Conservation (phyloP, 2,888 invertebrate species). For the Limnephilus lunatus region DNA sequence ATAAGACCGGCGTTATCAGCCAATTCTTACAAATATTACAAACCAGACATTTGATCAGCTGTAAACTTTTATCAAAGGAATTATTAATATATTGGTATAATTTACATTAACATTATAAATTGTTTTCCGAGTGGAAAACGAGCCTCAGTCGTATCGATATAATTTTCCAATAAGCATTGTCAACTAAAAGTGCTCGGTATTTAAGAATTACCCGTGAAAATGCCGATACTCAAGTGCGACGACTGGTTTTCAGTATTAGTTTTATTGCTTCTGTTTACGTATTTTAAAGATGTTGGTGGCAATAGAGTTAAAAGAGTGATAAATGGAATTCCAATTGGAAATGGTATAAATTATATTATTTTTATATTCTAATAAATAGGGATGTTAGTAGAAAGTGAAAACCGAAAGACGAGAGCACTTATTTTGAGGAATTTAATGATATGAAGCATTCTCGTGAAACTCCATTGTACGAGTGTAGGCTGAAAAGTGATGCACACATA, state of each 20-base stretch:
- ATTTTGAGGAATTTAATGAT: background rate
- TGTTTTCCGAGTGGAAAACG: conserved; percentile 14
- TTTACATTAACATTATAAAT: conserved; percentile 9
- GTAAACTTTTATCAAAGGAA: conserved; percentile 51
- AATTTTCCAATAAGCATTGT: background rate
- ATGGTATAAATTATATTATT: conserved; percentile 69
- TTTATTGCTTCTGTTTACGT: conserved; percentile 33
- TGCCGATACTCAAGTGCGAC: background rate
- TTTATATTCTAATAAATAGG: background rate
- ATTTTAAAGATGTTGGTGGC: conserved; percentile 11
- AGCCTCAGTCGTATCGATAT: conserved; percentile 6
- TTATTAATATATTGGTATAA: conserved; percentile 33
- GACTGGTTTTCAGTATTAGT: conserved; percentile 20
- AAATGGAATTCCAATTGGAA: conserved; percentile 70
- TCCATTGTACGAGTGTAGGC: no score
- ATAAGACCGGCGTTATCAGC: conserved; percentile 38
- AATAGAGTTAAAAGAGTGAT: conserved; percentile 72
- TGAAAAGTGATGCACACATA: no score
- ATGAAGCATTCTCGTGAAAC: background rate
- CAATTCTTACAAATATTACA: background rate
- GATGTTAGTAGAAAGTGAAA: background rate
- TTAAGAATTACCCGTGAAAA: background rate
- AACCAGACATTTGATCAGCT: conserved; percentile 56
- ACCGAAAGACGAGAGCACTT: background rate
- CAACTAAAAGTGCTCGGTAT: background rate